Conservation (phyloP, 2,113 vertebrate genomes). For the Eolophus roseicapilla region DNA sequence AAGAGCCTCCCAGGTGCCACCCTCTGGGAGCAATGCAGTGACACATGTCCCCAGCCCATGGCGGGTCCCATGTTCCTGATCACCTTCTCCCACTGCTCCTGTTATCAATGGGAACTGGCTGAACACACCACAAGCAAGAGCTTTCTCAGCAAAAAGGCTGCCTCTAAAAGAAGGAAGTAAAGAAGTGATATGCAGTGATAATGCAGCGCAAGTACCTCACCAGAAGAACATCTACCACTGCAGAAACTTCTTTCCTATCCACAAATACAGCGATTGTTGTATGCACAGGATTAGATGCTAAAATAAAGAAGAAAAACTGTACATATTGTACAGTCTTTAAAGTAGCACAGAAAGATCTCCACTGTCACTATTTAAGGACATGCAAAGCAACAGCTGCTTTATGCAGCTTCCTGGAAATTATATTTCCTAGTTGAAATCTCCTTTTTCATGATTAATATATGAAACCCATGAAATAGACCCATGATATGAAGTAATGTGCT, state of each 20-base stretch:
- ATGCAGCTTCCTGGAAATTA: neutral
- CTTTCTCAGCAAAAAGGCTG: neutral
- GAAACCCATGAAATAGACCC: neutral
- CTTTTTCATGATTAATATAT: neutral
- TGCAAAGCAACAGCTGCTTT: neutral
- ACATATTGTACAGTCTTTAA: neutral
- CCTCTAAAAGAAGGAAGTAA: neutral
- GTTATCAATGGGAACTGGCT: fast-evolving
- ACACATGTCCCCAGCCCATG: conserved; percentile 9
- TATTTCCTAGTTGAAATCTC: neutral
- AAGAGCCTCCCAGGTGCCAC: neutral
- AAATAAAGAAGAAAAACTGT: conserved; percentile 1
- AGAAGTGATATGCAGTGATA: neutral
- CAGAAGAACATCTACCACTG: neutral
- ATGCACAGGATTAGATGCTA: neutral
- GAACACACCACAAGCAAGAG: neutral
- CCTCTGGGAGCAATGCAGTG: conserved; percentile 14
- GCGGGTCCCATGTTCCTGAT: neutral
- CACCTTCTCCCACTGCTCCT: neutral
- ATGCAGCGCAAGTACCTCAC: neutral
- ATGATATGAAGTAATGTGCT: neutral
- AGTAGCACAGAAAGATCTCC: neutral
- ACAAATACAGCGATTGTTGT: neutral
- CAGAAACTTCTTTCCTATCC: neutral
- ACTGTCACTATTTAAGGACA: neutral